Evolutionary conservation across 2,797 vertebrate genomes (phyloP), one percentile per base, ranked within the genome.

Genomic region (Sarcoramphus papa): DNA sequence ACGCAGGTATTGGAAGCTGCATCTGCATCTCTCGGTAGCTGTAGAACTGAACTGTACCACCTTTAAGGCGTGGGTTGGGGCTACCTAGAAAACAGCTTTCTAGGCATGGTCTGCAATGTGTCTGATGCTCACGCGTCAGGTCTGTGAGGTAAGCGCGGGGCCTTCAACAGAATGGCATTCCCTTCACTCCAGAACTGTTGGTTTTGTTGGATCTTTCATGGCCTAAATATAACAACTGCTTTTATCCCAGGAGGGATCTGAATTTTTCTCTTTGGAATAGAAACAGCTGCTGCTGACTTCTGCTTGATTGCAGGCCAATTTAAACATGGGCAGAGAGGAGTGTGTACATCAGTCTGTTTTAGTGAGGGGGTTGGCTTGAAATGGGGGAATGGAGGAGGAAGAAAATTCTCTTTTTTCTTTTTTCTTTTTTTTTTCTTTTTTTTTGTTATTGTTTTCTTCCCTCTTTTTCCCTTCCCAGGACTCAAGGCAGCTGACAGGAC

Each of bases 401-500:
- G 43, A 64, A 69, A 84, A 82, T 50, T 7, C 10, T 37, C 5
- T 0, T 63, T 57, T 37, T 37, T 37, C 37, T 37, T 37, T 37
- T 15, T 7, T 20, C 2, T 24, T 9, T 17, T 6, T 24, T 62
- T 21, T 28, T 30, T 12, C 18, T 2, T 7, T 33, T 31, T 27
- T 43, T 54, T n/a, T 10, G 7, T 10, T 73, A 15, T 6, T 91
- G 20, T 78, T 74, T 88, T 74, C 33, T 67, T 43, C 18, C 23
- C 8, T 60, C 27, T 68, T 82, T 92, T 59, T 70, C 62, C 33
- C 16, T 93, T 73, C 45, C 22, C 62, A 99, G 99, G 99, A 59
- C 96, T 99, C 90, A 99, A 99, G 96, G 43, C 98, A 40, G 97
- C 91, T 30, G 99, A 99, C 85, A 99, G 99, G 73, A 98, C 98